Evolutionary conservation across 2,888 invertebrate species (phyloP), one percentile per base, ranked within the genome.

Genomic region (Latheticus oryzae): DNA sequence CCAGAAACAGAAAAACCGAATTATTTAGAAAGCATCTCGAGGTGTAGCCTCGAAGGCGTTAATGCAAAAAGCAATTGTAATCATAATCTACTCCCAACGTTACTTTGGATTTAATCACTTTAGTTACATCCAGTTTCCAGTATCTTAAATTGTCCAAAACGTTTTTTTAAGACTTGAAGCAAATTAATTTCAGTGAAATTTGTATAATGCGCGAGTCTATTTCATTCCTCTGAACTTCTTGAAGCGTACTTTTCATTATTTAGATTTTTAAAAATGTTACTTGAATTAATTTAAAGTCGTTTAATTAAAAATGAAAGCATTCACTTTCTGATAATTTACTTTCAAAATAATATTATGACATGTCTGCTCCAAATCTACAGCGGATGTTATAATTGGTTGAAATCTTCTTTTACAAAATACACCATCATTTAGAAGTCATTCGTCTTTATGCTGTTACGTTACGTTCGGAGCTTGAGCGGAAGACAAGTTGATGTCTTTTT

Each of bases 301-400:
- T 47, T 47, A 47, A 47, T 47, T 47, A 47, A 47, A 47, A 47
- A 47, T 35, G 23, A 35, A 35, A 35, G 33, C 47, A 15, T 45
- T 23, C 32, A 35, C 47, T 35, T n/a, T 47, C 35, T 35, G 47
- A 21, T 28, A 28, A 21, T 21, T 45, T 45, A 30, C 32, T 45
- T 45, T 45, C 17, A 8, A 19, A 30, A 32, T n/a, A n/a, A n/a
- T 45, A 38, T 37, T 37, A 28, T 26, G 26, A 42, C 24, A 17
- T 24, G 17, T 48, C 24, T 26, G 26, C 13, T 43, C 30, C 11
- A 11, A 47, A 33, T 21, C 42, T n/a, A n/a, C 26, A 16, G 33
- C 32, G 32, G 47, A 33, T 32, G 47, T 23, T 8, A 47, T 19
- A 47, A 32, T 23, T 51, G 38, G 50, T 32, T 37, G 11, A 21